These are phyloP conservation scores for Helostoma temminkii DNA, from an alignment of 2,797 vertebrate genomes.

Conservation along the genomic window DNA sequence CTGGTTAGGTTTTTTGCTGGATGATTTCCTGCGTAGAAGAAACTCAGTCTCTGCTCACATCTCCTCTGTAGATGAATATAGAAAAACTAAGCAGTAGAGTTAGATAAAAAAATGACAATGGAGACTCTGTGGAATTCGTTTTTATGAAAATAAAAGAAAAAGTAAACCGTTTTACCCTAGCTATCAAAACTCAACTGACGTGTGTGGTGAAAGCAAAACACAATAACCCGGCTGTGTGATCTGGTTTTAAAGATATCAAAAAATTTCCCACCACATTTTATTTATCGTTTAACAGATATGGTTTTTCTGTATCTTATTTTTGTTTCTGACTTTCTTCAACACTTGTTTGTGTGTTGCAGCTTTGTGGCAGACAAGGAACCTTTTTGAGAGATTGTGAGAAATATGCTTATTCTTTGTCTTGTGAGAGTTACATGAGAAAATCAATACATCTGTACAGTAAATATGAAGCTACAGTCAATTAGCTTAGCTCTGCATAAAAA, in stretches of 20 bases:
- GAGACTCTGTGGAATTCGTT: slow-evolving; percentile 47
- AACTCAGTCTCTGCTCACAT: slow-evolving; percentile 32
- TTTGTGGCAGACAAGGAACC: slow-evolving; percentile 38
- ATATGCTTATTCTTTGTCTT: not conserved
- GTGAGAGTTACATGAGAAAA: slow-evolving; percentile 1
- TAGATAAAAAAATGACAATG: slow-evolving; percentile 52
- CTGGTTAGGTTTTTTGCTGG: slow-evolving; percentile 36
- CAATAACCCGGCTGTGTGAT: slow-evolving; percentile 46
- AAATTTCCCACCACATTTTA: slow-evolving; percentile 33
- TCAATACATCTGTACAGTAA: not conserved
- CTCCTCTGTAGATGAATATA: slow-evolving; percentile 41
- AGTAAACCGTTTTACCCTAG: slow-evolving; percentile 36
- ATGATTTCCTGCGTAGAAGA: slow-evolving; percentile 23
- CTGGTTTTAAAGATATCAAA: slow-evolving; percentile 41
- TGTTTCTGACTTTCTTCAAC: slow-evolving; percentile 30
- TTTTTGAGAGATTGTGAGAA: slow-evolving; percentile 21
- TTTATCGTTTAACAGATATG: slow-evolving; percentile 20
- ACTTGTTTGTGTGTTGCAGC: slow-evolving; percentile 52
- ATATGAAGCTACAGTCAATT: slow-evolving; percentile 4
- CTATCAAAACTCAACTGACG: slow-evolving; percentile 32
- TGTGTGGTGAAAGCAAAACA: slow-evolving; percentile 23
- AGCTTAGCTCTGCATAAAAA: slow-evolving; percentile 12
- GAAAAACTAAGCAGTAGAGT: slow-evolving; percentile 54
- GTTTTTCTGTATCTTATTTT: slow-evolving; percentile 24
- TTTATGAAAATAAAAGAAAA: slow-evolving; percentile 56